A percentile compares a stretch with the other conserved stretches of the same genome.
Evolutionary conservation across 2,113 vertebrate genomes (phyloP).

Genomic region (Elanus axillaris): DNA sequence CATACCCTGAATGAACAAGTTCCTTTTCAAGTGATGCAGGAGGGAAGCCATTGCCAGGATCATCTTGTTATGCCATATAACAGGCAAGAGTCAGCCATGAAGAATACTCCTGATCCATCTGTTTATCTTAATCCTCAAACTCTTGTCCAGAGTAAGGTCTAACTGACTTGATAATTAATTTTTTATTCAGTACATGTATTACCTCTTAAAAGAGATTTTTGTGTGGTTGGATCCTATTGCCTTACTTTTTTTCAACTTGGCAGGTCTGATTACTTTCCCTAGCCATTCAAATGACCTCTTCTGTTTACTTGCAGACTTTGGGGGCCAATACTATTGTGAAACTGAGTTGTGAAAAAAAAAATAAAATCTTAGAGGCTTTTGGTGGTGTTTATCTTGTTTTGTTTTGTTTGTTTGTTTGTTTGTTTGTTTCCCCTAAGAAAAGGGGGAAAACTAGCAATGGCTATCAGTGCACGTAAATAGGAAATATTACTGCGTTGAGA

Average conservation of each 20-base stretch:
- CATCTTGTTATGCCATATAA: not conserved
- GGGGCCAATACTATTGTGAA: not conserved
- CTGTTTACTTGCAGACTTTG: not conserved
- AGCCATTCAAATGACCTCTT: not conserved
- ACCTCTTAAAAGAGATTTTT: not conserved
- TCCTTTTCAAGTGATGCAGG: not conserved
- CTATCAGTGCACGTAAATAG: not conserved
- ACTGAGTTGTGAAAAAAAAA: not conserved
- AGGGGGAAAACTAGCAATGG: not conserved
- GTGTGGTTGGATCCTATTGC: not conserved
- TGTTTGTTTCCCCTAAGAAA: not conserved
- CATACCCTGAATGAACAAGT: not conserved
- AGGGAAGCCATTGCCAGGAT: not conserved
- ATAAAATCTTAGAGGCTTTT: not conserved
- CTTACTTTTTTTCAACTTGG: not conserved
- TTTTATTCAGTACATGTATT: not conserved
- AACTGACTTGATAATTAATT: not conserved
- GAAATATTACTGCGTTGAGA: not conserved
- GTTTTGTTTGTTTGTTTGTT: too few species aligned
- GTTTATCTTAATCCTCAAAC: not conserved
- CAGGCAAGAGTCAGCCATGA: not conserved
- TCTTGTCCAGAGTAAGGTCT: not conserved
- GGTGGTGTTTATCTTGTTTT: too few species aligned
- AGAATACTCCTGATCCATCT: not conserved
- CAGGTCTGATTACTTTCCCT: not conserved